Evolutionary conservation across 2,113 vertebrate genomes (phyloP), one percentile per base, ranked within the genome.

Genomic region (Neolamprologus ventralis): DNA sequence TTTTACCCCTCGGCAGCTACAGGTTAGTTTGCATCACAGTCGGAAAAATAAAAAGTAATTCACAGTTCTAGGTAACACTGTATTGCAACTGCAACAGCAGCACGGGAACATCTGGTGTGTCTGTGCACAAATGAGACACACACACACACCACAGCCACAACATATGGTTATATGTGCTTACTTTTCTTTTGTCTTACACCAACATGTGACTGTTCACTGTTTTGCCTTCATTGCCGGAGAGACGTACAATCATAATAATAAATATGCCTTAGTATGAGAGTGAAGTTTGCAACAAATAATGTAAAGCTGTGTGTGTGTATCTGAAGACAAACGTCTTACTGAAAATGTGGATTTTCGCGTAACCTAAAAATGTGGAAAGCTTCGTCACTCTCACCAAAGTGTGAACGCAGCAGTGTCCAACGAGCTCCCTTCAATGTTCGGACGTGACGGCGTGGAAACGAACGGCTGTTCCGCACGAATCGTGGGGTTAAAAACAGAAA

Each of bases 61-160:
- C 33, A 92, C 94, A 92, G 92, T 90, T 92, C 65, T 85, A 79
- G 81, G 78, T 85, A 90, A 93, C 84, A 91, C 90, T 84, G 88
- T 78, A 86, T 73, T 84, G 85, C 79, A 75, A 47, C 42, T 49
- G 71, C 71, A 75, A 75, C 33, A 33, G 33, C 33, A 33, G 33
- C 75, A 79, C 26, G 45, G 33, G 79, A 54, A 65, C 49, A 19
- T 33, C 65, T 87, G 51, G 21, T 17, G 21, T 28, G 10, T 75
- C 16, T 75, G 71, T 49, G 71, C 42, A 75, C 23, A 11, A 75
- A 28, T 49, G 45, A 49, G 65, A 71, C n/a, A 71, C 35, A 42
- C 11, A 23, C 23, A 23, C 12, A 33, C 33, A 7, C 65, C 71
- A 47, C 71, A 75, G 71, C 71, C 42, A 75, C 42, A 45, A 75